phyloP scores from a whole-genome alignment of 1,140 invertebrate species.

The Drosophila littoralis region DNA sequence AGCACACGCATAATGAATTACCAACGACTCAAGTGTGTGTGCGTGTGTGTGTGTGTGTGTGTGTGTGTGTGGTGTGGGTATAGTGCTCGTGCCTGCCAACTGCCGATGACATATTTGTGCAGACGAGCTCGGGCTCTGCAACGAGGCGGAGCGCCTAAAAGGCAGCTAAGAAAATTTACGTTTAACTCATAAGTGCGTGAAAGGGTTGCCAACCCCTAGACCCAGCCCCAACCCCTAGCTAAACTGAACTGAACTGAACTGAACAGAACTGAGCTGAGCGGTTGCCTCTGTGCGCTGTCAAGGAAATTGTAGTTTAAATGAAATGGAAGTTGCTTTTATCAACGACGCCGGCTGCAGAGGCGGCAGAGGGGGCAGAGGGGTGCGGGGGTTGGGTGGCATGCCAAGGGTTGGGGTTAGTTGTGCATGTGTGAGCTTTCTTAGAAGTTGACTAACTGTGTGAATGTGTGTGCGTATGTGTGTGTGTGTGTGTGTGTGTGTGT shows the following conservation, averaged over 20 bases:
- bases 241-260: conserved; percentile 11
- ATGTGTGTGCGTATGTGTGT: neutral
- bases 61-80: conserved; percentile 17
- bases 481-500: conserved; percentile 5
- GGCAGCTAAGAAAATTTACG: conserved; percentile 82
- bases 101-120: conserved; percentile 82
- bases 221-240: conserved; percentile 3
- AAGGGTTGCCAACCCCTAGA: conserved; percentile 67
- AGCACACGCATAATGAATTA: conserved; percentile 83
- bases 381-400: conserved; percentile 35
- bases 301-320: conserved; percentile 83
- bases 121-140: conserved; percentile 42
- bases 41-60: conserved; percentile 4
- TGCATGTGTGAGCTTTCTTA: conserved; percentile 68
- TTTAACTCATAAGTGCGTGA: conserved; percentile 83
- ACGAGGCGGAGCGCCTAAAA: conserved; percentile 66
- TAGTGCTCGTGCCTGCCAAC: conserved; percentile 52
- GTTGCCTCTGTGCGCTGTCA: conserved; percentile 77
- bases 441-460: conserved; percentile 47
- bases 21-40: conserved; percentile 46
- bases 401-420: conserved; percentile 65
- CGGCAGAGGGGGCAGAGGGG: conserved; percentile 15
- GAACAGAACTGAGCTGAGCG: conserved; percentile 18
- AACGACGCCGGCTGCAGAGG: conserved; percentile 54
- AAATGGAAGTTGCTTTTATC: conserved; percentile 83